Conservation (phyloP, 1,140 invertebrate species). For the Schlechtendalia chinensis region DNA sequence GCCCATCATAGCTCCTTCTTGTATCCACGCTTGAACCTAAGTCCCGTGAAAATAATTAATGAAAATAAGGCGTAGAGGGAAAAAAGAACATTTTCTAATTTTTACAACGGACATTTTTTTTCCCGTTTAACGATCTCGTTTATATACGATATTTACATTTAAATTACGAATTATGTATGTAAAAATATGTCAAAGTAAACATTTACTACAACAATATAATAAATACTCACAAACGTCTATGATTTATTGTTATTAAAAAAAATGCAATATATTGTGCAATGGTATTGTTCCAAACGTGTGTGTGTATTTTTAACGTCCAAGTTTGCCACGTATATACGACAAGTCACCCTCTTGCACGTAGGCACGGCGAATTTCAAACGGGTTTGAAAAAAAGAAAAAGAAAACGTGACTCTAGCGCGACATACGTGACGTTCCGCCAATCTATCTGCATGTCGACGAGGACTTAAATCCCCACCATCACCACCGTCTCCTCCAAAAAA, state of each 20-base stretch:
- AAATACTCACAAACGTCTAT: neutral
- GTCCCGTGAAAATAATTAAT: constrained; percentile 6
- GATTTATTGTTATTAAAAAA: constrained; percentile 14
- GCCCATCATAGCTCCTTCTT: too few species aligned
- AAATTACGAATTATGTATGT: constrained; percentile 1
- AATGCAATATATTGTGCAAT: neutral
- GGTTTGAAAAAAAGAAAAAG: neutral
- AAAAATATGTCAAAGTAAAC: constrained; percentile 8
- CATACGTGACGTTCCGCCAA: neutral
- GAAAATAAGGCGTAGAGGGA: neutral
- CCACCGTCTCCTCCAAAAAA: too few species aligned
- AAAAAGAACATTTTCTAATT: neutral
- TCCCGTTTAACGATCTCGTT: neutral
- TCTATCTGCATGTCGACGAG: neutral
- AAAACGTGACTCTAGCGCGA: neutral
- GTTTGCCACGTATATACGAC: neutral
- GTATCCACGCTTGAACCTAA: too few species aligned
- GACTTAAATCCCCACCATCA: too few species aligned
- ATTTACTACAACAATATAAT: too few species aligned
- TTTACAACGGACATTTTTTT: constrained; percentile 7
- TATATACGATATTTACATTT: neutral
- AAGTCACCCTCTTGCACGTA: neutral
- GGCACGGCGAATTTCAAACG: neutral
- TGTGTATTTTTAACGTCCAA: neutral
- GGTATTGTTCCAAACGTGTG: neutral